Percentiles rank a stretch among this genome's conserved stretches.
Conservation (phyloP, 2,797 vertebrate genomes). For the Spinus pinus region DNA sequence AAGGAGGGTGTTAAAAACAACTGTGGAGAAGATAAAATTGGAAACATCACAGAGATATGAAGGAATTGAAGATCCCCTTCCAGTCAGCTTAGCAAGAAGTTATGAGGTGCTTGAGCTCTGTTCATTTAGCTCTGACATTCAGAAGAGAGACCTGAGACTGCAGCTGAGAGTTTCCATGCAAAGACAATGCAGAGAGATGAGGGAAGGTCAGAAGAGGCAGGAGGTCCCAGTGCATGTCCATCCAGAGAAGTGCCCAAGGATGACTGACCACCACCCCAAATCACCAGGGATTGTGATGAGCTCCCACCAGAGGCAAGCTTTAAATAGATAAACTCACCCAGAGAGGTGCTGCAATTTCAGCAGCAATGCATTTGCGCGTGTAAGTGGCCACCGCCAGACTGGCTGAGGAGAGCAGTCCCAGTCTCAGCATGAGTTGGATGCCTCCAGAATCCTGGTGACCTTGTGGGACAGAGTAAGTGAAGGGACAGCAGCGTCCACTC, state of each 20-base stretch:
- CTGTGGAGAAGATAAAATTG: not conserved
- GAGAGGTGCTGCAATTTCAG: not conserved
- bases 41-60: not conserved
- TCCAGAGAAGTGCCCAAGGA: not conserved
- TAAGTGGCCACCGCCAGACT: rapidly evolving
- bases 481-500: not conserved
- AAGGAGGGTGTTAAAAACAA: not conserved
- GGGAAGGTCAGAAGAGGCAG: not conserved
- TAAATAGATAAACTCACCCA: not conserved
- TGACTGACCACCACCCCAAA: not conserved
- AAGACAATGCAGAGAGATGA: rapidly evolving
- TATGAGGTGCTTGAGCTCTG: not conserved
- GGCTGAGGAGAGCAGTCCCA: not conserved
- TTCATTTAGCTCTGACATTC: not conserved
- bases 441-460: not conserved
- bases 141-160: not conserved
- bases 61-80: not conserved
- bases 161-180: not conserved
- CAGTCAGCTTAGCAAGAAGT: not conserved
- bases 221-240: rapidly evolving
- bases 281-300: rapidly evolving
- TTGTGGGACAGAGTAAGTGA: rapidly evolving
- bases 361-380: rapidly evolving
- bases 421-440: rapidly evolving
- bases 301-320: not conserved